phyloP scores from a whole-genome alignment of 2,113 vertebrate species.

The Calcarius ornatus region DNA sequence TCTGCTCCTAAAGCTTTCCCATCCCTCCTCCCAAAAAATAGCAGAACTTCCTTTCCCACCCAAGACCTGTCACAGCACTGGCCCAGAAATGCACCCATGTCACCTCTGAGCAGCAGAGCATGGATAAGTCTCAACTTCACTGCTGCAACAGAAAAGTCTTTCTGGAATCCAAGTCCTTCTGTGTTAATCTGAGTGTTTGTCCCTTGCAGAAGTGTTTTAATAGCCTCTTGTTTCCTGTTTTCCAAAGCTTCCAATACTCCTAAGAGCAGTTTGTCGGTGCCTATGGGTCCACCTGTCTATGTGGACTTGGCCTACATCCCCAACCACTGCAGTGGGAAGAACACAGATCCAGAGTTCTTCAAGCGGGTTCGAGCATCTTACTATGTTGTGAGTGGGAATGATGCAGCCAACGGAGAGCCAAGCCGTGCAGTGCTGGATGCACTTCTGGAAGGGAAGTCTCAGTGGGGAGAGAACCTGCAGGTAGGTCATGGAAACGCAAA shows the following conservation, averaged over 20 bases:
- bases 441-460: conserved; percentile 92
- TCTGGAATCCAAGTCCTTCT: background rate
- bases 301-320: conserved; percentile 97
- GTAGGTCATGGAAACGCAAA: conserved; percentile 67
- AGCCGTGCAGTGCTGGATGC: conserved; percentile 90
- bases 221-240: background rate
- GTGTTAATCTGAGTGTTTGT: background rate
- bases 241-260: conserved; percentile 48
- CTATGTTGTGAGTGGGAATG: conserved; percentile 96
- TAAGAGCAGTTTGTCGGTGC: conserved; percentile 44
- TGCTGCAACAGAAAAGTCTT: background rate
- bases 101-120: background rate
- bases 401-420: conserved; percentile 85
- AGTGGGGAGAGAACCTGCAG: conserved; percentile 97
- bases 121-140: background rate
- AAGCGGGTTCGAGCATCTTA: conserved; percentile 90
- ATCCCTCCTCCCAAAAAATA: background rate
- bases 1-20: background rate
- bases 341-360: conserved; percentile 95
- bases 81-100: background rate
- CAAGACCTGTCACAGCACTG: background rate
- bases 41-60: background rate
- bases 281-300: conserved; percentile 84
- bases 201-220: background rate
- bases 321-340: conserved; percentile 97